Conservation (phyloP, 2,113 vertebrate genomes). For the Hassar affinis region DNA sequence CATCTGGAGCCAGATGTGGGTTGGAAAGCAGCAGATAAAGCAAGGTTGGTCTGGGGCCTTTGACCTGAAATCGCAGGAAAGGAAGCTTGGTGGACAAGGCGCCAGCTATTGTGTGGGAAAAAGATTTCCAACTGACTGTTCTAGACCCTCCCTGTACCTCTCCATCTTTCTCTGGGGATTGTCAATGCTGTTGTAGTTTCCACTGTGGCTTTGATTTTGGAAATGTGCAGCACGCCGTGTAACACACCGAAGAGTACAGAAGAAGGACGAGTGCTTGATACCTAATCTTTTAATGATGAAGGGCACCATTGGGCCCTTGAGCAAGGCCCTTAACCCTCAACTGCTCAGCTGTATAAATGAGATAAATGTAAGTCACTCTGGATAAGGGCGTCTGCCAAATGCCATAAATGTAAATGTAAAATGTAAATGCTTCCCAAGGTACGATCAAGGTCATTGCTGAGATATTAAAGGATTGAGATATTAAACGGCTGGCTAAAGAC, state of each 20-base stretch:
- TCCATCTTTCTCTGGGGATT: constrained; percentile 3
- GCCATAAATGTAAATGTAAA: no score
- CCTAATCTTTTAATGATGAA: background rate
- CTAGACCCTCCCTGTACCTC: constrained; percentile 8
- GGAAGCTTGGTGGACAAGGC: constrained; percentile 8
- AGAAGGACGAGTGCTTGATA: background rate
- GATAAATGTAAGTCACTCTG: no score
- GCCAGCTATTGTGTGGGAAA: constrained; percentile 36
- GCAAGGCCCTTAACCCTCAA: no score
- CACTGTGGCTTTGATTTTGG: background rate
- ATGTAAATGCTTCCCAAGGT: background rate
- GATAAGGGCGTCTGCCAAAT: no score
- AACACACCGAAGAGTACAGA: background rate
- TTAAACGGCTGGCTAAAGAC: background rate
- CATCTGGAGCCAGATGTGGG: constrained; percentile 22
- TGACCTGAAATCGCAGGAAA: constrained; percentile 2
- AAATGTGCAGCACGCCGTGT: background rate
- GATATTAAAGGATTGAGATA: background rate
- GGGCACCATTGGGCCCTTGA: no score
- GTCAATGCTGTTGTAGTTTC: background rate
- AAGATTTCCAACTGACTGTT: background rate
- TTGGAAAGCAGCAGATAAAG: constrained; percentile 33
- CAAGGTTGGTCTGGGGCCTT: constrained; percentile 13
- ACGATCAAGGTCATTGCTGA: background rate
- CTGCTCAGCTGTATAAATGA: no score